Conservation (phyloP, 2,797 vertebrate species). For the Pygocentrus nattereri region DNA sequence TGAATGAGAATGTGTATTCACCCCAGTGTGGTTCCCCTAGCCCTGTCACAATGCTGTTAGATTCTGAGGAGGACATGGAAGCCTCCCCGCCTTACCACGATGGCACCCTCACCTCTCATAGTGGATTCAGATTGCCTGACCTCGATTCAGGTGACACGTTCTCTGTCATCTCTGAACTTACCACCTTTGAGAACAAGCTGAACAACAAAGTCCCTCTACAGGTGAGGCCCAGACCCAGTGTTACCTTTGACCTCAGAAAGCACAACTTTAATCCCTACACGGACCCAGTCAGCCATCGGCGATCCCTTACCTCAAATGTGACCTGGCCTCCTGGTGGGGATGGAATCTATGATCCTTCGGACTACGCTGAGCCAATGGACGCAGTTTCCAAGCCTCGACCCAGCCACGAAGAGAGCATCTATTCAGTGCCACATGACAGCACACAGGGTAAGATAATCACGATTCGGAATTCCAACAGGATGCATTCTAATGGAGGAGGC, state of each 20-base stretch:
- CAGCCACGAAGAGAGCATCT: constrained; percentile 96
- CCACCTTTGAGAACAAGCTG: constrained; percentile 90
- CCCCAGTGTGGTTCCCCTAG: constrained; percentile 85
- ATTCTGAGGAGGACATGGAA: constrained; percentile 93
- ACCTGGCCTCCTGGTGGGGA: constrained; percentile 88
- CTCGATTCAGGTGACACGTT: constrained; percentile 87
- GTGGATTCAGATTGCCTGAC: constrained; percentile 89
- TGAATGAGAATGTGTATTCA: constrained; percentile 82
- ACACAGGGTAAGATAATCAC: constrained; percentile 99
- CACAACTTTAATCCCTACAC: constrained; percentile 84
- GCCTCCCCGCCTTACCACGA: constrained; percentile 88
- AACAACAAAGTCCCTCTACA: constrained; percentile 93
- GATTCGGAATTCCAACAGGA: constrained; percentile 93
- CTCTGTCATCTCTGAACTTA: constrained; percentile 86
- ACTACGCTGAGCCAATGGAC: constrained; percentile 95
- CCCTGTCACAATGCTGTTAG: constrained; percentile 87
- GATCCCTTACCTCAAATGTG: constrained; percentile 87
- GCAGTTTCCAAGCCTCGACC: constrained; percentile 91
- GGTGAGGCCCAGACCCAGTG: constrained; percentile 89
- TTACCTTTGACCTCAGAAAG: constrained; percentile 89
- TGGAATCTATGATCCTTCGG: constrained; percentile 92
- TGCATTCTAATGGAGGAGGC: constrained; percentile 89
- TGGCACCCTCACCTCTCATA: constrained; percentile 80
- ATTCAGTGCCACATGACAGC: constrained; percentile 97
- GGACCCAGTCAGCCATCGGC: constrained; percentile 88